Percentiles rank a stretch among this genome's conserved stretches.
These are phyloP conservation scores for Drosophila nigromelanica DNA, from an alignment of 1,140 invertebrate species.

Conservation along the genomic window DNA sequence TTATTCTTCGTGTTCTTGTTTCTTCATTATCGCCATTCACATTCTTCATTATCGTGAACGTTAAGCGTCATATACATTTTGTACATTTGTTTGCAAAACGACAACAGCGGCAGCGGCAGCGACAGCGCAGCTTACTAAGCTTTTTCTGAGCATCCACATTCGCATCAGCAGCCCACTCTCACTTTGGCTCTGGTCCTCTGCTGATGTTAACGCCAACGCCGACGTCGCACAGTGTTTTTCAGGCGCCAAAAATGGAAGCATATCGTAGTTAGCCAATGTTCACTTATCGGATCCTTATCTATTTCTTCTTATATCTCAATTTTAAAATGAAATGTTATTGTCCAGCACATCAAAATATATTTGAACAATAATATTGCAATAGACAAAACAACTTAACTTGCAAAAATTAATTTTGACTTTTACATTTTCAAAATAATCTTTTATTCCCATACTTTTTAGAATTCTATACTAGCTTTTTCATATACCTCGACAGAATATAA, in stretches of 20 bases:
- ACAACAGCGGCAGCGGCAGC: conserved; percentile 32
- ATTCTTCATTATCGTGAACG: conserved; percentile 42
- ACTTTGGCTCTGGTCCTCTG: conserved; percentile 31
- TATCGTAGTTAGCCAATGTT: not conserved
- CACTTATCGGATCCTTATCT: no score
- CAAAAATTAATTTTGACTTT: no score
- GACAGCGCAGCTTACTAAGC: conserved; percentile 74
- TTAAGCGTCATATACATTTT: conserved; percentile 42
- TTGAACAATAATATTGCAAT: no score
- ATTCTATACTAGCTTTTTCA: no score
- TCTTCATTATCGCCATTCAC: conserved; percentile 42
- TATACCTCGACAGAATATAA: no score
- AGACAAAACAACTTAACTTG: no score
- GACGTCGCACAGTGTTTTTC: conserved; percentile 37
- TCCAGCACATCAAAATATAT: no score
- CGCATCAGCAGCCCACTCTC: conserved; percentile 48
- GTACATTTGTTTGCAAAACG: conserved; percentile 73
- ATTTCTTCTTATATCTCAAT: no score
- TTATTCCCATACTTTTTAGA: no score
- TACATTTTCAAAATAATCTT: no score
- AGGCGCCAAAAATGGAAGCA: conserved; percentile 8
- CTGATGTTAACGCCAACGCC: conserved; percentile 23
- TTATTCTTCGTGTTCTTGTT: conserved; percentile 55
- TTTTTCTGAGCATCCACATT: conserved; percentile 63
- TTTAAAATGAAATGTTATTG: no score